phyloP scores from a whole-genome alignment of 2,113 vertebrate genomes.

The Alaudala cheleensis region DNA sequence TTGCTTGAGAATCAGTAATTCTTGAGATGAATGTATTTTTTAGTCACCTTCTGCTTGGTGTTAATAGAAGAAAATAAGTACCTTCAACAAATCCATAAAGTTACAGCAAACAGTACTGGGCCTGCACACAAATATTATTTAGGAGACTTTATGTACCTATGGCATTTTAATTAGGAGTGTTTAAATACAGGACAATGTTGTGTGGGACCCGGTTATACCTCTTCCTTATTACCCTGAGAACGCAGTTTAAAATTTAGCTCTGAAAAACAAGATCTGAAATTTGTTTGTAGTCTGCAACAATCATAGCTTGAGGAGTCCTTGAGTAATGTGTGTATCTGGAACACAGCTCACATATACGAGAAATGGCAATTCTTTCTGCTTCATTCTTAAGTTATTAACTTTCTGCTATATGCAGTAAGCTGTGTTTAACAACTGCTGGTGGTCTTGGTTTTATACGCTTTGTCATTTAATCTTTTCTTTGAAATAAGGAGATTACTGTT shows the following conservation, averaged over 20 bases:
- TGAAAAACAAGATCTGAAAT: not conserved
- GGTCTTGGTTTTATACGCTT: not conserved
- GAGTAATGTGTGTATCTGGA: not conserved
- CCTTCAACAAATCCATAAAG: not conserved
- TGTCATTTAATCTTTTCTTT: not conserved
- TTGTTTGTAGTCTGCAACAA: not conserved
- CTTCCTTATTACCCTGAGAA: not conserved
- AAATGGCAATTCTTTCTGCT: not conserved
- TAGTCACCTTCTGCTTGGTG: not conserved
- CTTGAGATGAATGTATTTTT: not conserved
- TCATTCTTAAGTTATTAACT: not conserved
- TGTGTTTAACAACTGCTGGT: not conserved
- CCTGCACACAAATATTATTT: not conserved
- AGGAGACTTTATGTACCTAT: not conserved
- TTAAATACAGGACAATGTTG: not conserved
- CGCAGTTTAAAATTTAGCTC: not conserved
- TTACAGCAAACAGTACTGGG: not conserved
- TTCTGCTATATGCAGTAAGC: rapidly evolving
- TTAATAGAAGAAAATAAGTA: not conserved
- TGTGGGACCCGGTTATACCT: not conserved
- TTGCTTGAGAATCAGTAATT: not conserved
- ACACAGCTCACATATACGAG: not conserved
- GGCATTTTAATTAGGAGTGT: not conserved
- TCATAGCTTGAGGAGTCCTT: not conserved
- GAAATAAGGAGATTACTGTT: not conserved